Evolutionary conservation across 2,888 invertebrate species (phyloP).

Genomic region (Acleris holmiana): DNA sequence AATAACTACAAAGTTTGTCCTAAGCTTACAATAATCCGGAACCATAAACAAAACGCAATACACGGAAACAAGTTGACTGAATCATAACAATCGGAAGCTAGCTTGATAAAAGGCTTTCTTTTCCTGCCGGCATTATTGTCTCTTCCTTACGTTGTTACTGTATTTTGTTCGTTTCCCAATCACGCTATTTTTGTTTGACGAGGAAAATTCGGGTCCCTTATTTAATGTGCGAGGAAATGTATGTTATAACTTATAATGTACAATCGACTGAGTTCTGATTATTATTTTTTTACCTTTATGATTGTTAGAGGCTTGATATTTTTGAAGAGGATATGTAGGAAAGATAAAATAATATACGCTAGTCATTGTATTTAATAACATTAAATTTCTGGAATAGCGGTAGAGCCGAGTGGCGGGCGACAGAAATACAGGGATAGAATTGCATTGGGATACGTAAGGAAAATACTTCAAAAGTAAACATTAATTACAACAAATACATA

Average conservation of each 20-base stretch:
- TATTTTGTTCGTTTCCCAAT: slow-evolving; percentile 12
- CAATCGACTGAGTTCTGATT: no score
- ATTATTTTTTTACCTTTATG: background rate
- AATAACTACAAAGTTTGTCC: background rate
- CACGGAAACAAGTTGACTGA: slow-evolving; percentile 12
- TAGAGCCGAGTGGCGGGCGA: no score
- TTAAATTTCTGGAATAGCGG: no score
- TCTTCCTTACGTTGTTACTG: slow-evolving; percentile 6
- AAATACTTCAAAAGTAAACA: no score
- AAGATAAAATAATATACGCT: no score
- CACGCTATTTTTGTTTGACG: slow-evolving; percentile 11
- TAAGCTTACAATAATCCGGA: background rate
- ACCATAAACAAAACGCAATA: slow-evolving; percentile 7
- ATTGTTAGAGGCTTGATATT: background rate
- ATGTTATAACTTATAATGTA: background rate
- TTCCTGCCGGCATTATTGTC: background rate
- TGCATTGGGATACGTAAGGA: no score
- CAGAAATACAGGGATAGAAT: no score
- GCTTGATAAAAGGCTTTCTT: slow-evolving; percentile 18
- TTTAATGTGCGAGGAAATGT: background rate
- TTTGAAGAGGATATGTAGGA: no score
- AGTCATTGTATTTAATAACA: no score
- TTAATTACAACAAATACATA: no score
- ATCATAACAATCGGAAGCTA: slow-evolving; percentile 19
- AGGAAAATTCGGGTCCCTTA: background rate